Conservation (phyloP, 2,113 vertebrate species). For the Dinomys branickii region DNA sequence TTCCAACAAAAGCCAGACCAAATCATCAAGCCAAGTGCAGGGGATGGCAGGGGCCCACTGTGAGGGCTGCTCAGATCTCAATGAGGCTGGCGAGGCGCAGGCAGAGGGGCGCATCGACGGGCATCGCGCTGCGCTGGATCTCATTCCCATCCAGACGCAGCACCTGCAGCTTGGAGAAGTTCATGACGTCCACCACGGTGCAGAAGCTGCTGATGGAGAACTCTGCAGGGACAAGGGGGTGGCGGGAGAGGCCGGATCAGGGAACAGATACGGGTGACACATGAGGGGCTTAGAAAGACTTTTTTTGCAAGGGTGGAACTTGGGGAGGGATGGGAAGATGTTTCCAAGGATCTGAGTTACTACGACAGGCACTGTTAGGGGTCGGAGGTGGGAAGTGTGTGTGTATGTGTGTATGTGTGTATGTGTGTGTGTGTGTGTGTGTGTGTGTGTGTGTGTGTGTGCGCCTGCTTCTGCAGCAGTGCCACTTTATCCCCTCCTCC, state of each 20-base stretch:
- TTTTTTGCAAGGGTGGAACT: neutral
- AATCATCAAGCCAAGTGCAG: constrained; percentile 74
- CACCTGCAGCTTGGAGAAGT: constrained; percentile 94
- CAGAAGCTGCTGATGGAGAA: constrained; percentile 97
- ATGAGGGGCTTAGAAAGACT: neutral
- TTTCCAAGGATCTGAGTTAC: neutral
- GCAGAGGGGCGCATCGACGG: constrained; percentile 90
- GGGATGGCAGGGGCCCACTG: neutral
- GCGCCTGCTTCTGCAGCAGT: neutral
- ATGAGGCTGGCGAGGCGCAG: constrained; percentile 92
- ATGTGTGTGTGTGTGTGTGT: too few species aligned
- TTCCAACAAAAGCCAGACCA: constrained; percentile 82
- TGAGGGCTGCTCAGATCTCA: constrained; percentile 87
- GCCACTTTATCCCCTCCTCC: neutral
- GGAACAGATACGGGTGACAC: neutral
- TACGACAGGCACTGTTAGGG: neutral
- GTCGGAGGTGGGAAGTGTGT: neutral
- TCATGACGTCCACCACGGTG: constrained; percentile 90
- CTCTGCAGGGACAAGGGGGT: constrained; percentile 84
- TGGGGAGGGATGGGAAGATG: neutral
- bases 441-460: too few species aligned
- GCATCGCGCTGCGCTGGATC: constrained; percentile 89
- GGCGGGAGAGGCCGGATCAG: neutral
- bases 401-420: too few species aligned
- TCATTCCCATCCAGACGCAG: constrained; percentile 95